A percentile compares a stretch with the other conserved stretches of the same genome.
Conservation (phyloP, 1,140 invertebrate genomes). For the Pseudomyrmex concolor region DNA sequence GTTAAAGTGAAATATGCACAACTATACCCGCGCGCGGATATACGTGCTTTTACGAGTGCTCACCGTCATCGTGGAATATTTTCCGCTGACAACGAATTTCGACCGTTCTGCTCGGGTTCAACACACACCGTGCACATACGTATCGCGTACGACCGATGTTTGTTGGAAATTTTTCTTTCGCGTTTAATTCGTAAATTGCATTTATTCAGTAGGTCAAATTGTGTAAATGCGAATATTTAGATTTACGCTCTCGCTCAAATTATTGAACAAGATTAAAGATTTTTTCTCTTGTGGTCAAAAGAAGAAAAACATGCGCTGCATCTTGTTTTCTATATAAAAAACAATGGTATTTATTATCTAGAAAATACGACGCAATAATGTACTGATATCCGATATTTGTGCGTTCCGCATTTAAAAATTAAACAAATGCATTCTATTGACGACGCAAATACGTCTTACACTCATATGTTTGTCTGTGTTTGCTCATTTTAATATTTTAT, state of each 20-base stretch:
- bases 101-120: slow-evolving; percentile 9
- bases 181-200: slow-evolving; percentile 12
- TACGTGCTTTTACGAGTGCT: slow-evolving; percentile 14
- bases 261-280: not conserved
- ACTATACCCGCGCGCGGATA: not conserved
- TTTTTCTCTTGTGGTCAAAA: too few species aligned
- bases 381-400: not conserved
- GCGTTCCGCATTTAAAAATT: not conserved
- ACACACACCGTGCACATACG: not conserved
- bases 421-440: slow-evolving; percentile 34
- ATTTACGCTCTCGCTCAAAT: not conserved
- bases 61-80: slow-evolving; percentile 34
- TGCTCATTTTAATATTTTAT: slow-evolving; percentile 43
- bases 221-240: not conserved
- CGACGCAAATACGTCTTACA: not conserved
- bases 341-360: too few species aligned
- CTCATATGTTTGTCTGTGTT: not conserved
- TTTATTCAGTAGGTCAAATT: slow-evolving; percentile 21
- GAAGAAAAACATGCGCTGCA: too few species aligned
- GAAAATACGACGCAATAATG: not conserved
- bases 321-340: too few species aligned
- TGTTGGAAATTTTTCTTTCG: slow-evolving; percentile 33
- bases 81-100: slow-evolving; percentile 34
- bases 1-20: slow-evolving; percentile 37
- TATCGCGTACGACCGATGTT: not conserved